These are phyloP conservation scores for Umimayanthus chanpuru DNA, from an alignment of 92 coral and sea anemone species.

Conservation along the genomic window DNA sequence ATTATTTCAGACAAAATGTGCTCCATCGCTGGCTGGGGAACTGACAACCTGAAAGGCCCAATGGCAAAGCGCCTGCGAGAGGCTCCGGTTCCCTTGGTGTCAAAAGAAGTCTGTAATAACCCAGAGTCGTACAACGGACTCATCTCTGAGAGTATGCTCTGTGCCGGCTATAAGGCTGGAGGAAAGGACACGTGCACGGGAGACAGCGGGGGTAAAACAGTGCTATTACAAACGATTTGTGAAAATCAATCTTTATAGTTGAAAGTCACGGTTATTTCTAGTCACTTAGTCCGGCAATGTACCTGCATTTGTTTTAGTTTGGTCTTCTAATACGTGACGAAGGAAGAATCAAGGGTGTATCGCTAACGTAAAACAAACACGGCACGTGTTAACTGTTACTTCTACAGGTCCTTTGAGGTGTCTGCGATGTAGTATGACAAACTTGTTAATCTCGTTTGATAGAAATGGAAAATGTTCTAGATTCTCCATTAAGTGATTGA, in stretches of 20 bases:
- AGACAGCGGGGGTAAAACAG: constrained; percentile 90
- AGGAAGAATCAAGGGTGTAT: too few species aligned
- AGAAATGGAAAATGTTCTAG: too few species aligned
- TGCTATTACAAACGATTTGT: neutral
- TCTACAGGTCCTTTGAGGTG: too few species aligned
- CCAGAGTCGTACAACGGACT: constrained; percentile 83
- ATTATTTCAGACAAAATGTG: constrained; percentile 74
- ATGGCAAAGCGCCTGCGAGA: constrained; percentile 74
- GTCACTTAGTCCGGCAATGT: too few species aligned
- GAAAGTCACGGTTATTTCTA: neutral
- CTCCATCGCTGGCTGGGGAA: constrained; percentile 98
- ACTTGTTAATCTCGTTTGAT: too few species aligned
- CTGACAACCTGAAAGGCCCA: constrained; percentile 72
- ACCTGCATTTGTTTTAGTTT: too few species aligned
- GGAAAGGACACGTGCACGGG: constrained; percentile 96
- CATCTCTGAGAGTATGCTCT: constrained; percentile 78
- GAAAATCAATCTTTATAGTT: too few species aligned
- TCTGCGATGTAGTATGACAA: too few species aligned
- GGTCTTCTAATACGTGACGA: too few species aligned
- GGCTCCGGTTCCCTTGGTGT: constrained; percentile 83
- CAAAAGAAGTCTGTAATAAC: constrained; percentile 79
- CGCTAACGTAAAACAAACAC: too few species aligned
- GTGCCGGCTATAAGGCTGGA: constrained; percentile 92
- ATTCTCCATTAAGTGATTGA: too few species aligned
- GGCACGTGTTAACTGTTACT: too few species aligned